Base-by-base conservation (phyloP, 2,888 invertebrate species). In the Axea sp. region DNA sequence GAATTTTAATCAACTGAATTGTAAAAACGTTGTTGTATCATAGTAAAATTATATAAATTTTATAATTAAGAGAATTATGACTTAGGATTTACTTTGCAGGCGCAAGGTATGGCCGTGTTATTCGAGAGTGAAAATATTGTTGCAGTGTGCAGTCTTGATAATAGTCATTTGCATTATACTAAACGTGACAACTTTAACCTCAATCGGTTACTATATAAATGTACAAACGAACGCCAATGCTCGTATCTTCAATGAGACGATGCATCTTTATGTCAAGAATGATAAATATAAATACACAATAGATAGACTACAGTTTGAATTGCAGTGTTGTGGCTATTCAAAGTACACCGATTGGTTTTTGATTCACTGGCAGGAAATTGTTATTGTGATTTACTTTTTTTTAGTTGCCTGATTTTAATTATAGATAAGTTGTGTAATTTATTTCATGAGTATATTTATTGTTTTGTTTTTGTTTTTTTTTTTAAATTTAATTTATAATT, bases 331-430 rank as follows among this genome's bases (percentile, higher is more conserved):
- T 64, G 86, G 86, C 7, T 78, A 80, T 30, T 73, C 78, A 0
- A 78, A 79, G 11, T 85, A 84, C 65, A 39, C 49, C 22, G 84
- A 86, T 67, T 86, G 86, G 86, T 83, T 86, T 57, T 62, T 49
- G 49, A 77, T 83, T 49, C 80, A 84, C 41, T 85, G 86, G 85
- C 84, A 86, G 85, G 86, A 82, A 80, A 31, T 47, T 35, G 28
- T 4, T 19, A 19, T 19, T 19, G 2, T 19, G 19, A 19, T 19
- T 19, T 4, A 3, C 4, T 19, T 19, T 19, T 19, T n/a, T n/a
- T n/a, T n/a, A n/a, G n/a, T n/a, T n/a, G n/a, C n/a, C n/a, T n/a
- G n/a, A n/a, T n/a, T n/a, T n/a, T n/a, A n/a, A n/a, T n/a, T n/a
- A n/a, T n/a, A n/a, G n/a, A n/a, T n/a, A n/a, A n/a, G n/a, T n/a